Percentiles rank a stretch among this genome's conserved stretches.
These are phyloP conservation scores for Nannoperca obscura DNA, from an alignment of 2,797 vertebrate genomes.

Conservation along the genomic window DNA sequence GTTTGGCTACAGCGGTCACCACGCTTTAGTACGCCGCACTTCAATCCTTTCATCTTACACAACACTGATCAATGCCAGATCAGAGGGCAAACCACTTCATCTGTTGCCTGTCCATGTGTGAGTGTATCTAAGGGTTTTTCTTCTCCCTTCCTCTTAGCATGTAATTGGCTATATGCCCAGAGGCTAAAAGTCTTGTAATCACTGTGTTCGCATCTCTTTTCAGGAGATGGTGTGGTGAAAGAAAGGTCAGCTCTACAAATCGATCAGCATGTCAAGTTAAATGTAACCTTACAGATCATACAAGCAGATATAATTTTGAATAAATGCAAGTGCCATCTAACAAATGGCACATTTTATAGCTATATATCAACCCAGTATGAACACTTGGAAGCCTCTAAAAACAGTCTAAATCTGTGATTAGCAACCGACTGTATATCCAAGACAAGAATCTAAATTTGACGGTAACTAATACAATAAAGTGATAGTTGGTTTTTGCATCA, in stretches of 20 bases:
- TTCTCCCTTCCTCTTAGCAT: slow-evolving; percentile 31
- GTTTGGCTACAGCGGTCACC: slow-evolving; percentile 50
- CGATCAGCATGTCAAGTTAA: slow-evolving; percentile 19
- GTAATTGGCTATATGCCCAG: slow-evolving; percentile 51
- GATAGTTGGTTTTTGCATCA: slow-evolving; percentile 9
- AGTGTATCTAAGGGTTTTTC: slow-evolving; percentile 36
- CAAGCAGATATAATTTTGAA: slow-evolving; percentile 25
- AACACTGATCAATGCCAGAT: slow-evolving; percentile 71
- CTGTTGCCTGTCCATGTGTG: slow-evolving; percentile 39
- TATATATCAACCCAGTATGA: slow-evolving; percentile 16
- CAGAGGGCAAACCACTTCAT: slow-evolving; percentile 64
- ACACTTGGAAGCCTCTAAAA: neutral
- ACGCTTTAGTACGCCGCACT: slow-evolving; percentile 40
- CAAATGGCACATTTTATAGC: slow-evolving; percentile 14
- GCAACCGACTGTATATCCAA: neutral
- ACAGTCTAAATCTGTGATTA: slow-evolving; percentile 1
- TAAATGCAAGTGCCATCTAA: slow-evolving; percentile 16
- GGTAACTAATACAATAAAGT: slow-evolving; percentile 20
- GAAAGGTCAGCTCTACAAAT: slow-evolving; percentile 21
- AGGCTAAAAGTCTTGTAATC: slow-evolving; percentile 46
- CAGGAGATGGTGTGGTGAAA: neutral
- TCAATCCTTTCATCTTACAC: slow-evolving; percentile 70
- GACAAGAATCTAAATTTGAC: slow-evolving; percentile 14
- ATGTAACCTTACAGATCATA: slow-evolving; percentile 33
- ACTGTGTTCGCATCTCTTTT: slow-evolving; percentile 26